A percentile compares a stretch with the other conserved stretches of the same genome.
Evolutionary conservation across 2,797 vertebrate genomes (phyloP).

Genomic region (Alcedo atthis): DNA sequence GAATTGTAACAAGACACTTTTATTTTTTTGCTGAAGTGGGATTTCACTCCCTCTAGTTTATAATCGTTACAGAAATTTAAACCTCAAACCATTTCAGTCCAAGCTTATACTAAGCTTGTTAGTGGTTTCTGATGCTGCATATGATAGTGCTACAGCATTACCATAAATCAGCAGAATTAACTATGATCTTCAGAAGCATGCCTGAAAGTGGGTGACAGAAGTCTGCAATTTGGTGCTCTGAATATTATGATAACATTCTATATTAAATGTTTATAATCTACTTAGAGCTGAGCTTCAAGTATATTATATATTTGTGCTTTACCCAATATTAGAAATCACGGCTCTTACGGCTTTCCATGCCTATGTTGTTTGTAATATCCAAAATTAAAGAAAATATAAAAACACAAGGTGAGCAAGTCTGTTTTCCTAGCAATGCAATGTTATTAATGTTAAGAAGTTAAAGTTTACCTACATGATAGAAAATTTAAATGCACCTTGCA

Average conservation of each 20-base stretch:
- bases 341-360: conserved; percentile 70
- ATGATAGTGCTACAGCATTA: conserved; percentile 93
- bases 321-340: conserved; percentile 81
- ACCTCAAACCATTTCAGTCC: conserved; percentile 97
- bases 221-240: conserved; percentile 96
- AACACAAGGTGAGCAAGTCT: conserved; percentile 48
- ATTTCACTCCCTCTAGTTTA: conserved; percentile 93
- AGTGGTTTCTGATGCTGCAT: conserved; percentile 95
- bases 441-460: conserved; percentile 46
- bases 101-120: conserved; percentile 99
- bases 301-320: conserved; percentile 95
- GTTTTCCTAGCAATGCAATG: neutral
- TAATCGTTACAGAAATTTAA: conserved; percentile 98
- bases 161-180: conserved; percentile 99
- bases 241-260: conserved; percentile 99
- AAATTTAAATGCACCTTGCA: conserved; percentile 47
- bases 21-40: conserved; percentile 93
- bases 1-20: conserved; percentile 71
- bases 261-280: conserved; percentile 99
- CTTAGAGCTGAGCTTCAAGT: conserved; percentile 96
- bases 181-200: conserved; percentile 97
- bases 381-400: conserved; percentile 71
- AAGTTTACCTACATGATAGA: conserved; percentile 48
- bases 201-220: conserved; percentile 94
- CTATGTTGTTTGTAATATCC: conserved; percentile 66